Evolutionary conservation across 2,113 vertebrate genomes (phyloP), one percentile per base, ranked within the genome.

Genomic region (Myrmophylax atrothorax): DNA sequence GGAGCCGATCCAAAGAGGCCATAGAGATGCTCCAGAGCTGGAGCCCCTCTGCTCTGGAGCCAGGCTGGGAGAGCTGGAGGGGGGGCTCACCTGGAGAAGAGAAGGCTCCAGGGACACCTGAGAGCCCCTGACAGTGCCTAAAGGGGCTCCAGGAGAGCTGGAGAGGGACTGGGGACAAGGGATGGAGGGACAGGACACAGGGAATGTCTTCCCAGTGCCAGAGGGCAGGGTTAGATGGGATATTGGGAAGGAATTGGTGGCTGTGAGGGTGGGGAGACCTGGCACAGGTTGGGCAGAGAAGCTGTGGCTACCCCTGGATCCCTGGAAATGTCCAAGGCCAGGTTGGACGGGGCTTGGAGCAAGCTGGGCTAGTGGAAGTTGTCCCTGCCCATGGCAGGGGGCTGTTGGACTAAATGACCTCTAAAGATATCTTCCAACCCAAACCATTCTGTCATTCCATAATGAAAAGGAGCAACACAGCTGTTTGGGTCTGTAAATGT

Each of bases 21-120:
- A 11, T 0, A 0, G 3, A 37, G 18, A 1, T 50, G 22, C 1
- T 67, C 0, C 0, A 26, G 11, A 56, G 3, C 4, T 83, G 67
- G 40, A 75, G 13, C 25, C 31, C 6, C 63, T 89, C n/a, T 68
- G 12, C 64, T 63, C 6, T 8, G 42, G 4, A n/a, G 60, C 2
- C 33, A 70, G 85, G 22, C 66, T 89, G 85, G 14, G 23, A 82
- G 8, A 79, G 49, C 6, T 75, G 56, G 40, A 11, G 38, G 55
- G 80, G 35, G 1, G 63, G 24, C 0, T 80, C 20, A 3, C 0
- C 56, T 60, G 87, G n/a, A 58, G 37, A 18, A 38, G 40, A 49
- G 37, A 62, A 92, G 74, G 67, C 33, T 89, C 40, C 3, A 2
- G 31, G 72, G 23, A 80, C 14, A 89, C 9, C 81, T 86, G 1